Conservation (phyloP, 2,888 invertebrate genomes). For the Spisula subtruncata region DNA sequence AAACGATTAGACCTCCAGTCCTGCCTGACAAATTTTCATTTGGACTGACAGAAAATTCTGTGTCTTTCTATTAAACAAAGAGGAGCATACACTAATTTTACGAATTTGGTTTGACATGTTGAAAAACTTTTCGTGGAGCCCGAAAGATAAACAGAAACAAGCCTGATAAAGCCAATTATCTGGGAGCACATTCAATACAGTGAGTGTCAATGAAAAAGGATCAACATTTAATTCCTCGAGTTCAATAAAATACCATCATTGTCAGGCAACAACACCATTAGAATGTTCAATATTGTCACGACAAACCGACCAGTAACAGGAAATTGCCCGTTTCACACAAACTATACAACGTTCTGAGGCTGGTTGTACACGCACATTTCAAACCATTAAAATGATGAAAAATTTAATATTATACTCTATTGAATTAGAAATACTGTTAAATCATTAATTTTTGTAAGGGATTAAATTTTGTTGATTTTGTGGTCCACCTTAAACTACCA, state of each 20-base stretch:
- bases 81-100: too few species aligned
- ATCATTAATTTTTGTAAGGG: too few species aligned
- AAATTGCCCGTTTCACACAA: background rate
- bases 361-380: background rate
- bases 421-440: too few species aligned
- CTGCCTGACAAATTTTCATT: too few species aligned
- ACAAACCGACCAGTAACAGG: background rate
- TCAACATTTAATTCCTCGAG: background rate
- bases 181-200: background rate
- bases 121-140: too few species aligned
- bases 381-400: constrained; percentile 1
- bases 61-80: too few species aligned
- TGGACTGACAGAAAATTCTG: too few species aligned
- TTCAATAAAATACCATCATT: constrained; percentile 19
- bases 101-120: too few species aligned
- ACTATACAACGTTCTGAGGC: background rate
- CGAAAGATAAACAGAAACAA: too few species aligned
- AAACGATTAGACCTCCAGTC: too few species aligned
- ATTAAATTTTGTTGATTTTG: too few species aligned
- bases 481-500: too few species aligned
- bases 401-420: background rate
- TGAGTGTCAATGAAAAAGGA: background rate
- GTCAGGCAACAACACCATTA: background rate
- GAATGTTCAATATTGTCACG: background rate
- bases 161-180: background rate